Evolutionary conservation across 2,797 vertebrate species (phyloP), one percentile per base, ranked within the genome.

Genomic region (Thripadectes ignobilis): DNA sequence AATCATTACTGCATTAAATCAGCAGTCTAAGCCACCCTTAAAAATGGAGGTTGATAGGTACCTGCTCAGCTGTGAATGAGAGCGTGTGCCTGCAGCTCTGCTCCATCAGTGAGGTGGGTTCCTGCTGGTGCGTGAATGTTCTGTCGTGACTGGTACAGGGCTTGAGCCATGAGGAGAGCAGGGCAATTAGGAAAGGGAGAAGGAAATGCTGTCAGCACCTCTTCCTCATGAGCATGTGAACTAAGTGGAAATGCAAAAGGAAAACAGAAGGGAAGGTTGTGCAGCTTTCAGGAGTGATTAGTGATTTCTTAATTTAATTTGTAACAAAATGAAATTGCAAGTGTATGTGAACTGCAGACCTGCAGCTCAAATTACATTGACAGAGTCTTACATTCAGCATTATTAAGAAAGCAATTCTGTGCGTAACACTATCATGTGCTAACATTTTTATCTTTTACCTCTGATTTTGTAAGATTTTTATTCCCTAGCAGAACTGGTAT

Each of bases 111-210:
- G 0, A 1, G 8, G 7, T 58, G 45, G 32, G n/a, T 21, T 77
- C 22, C 54, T 59, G 34, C 62, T 84, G 69, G 9, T 1, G 0
- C 0, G 9, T 10, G n/a, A 34, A 30, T 51, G 34, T 27, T 12
- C 48, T n/a, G 13, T 34, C 0, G 0, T 10, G 30, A 26, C 16
- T 18, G 43, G 23, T n/a, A 7, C 1, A 3, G 39, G 18, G 14
- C 63, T 46, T 32, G 49, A 14, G 38, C 41, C 89, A 36, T 34
- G 29, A 36, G 16, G 30, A 46, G 18, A 72, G 30, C 27, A 43
- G 39, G 38, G 45, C 32, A 67, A 26, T 55, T 71, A 15, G 27
- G 43, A 36, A 46, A 36, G 36, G 24, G 62, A 36, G 66, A 48
- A 63, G 48, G 30, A 67, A 45, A 45, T 32, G 48, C 5, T 30